Evolutionary conservation across 2,113 vertebrate genomes (phyloP).

Genomic region (Microcebus jonahi): DNA sequence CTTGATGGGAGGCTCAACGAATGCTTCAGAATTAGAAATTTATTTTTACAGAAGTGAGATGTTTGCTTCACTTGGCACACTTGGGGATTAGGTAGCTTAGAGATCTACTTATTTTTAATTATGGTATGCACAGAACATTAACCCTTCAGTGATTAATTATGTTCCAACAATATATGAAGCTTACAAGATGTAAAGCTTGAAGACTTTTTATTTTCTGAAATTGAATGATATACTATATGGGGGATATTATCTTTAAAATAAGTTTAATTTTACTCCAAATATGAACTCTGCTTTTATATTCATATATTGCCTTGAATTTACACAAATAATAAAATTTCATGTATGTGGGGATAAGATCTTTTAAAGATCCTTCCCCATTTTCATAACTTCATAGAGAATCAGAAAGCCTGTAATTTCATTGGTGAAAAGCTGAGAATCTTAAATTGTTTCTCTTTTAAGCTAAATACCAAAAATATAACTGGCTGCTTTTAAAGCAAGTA

Average conservation of each 20-base stretch:
- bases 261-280: background rate
- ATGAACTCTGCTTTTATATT: background rate
- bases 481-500: background rate
- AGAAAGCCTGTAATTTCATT: background rate
- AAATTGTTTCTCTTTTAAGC: constrained; percentile 40
- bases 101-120: constrained; percentile 52
- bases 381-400: constrained; percentile 17
- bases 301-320: constrained; percentile 42
- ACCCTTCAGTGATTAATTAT: constrained; percentile 9
- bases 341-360: background rate
- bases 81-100: background rate
- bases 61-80: constrained; percentile 47
- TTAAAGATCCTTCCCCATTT: constrained; percentile 1
- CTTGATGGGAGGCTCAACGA: constrained; percentile 31
- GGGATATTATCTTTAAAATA: constrained; percentile 39
- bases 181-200: background rate
- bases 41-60: constrained; percentile 57
- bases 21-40: constrained; percentile 55
- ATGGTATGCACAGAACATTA: constrained; percentile 31
- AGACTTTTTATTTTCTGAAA: constrained; percentile 54
- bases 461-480: constrained; percentile 10
- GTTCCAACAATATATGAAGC: background rate
- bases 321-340: background rate
- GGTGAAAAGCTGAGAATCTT: constrained; percentile 7
- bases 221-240: background rate